Conservation (phyloP, 2,888 invertebrate species). For the Linyphia triangularis region DNA sequence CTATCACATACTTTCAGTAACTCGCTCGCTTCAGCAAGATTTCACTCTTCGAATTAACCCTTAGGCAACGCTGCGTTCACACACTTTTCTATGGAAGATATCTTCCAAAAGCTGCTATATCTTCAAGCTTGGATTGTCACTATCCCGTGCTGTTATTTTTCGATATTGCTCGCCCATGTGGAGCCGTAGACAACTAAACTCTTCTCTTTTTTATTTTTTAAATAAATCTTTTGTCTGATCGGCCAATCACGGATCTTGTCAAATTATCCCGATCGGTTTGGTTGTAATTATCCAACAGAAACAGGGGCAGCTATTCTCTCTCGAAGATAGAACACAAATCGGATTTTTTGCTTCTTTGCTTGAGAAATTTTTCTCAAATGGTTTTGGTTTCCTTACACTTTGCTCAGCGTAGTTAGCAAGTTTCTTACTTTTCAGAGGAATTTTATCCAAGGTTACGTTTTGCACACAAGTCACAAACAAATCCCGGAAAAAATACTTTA, state of each 20-base stretch:
- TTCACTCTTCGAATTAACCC: conserved; percentile 5
- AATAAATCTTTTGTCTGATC: not conserved
- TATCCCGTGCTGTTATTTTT: conserved; percentile 30
- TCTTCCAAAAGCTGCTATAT: conserved; percentile 3
- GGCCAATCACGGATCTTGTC: conserved; percentile 9
- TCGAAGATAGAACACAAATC: too few relatives aligned
- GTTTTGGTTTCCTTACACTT: too few relatives aligned
- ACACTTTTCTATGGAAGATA: conserved; percentile 2
- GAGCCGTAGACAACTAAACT: not conserved
- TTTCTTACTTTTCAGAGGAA: too few relatives aligned
- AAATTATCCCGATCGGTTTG: conserved; percentile 1
- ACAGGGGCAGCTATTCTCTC: too few relatives aligned
- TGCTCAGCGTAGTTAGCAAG: too few relatives aligned
- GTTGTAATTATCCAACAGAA: too few relatives aligned
- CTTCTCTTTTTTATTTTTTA: not conserved
- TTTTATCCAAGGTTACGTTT: too few relatives aligned
- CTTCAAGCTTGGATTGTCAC: conserved; percentile 67
- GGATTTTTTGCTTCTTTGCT: too few relatives aligned
- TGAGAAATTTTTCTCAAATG: too few relatives aligned
- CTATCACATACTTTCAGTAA: conserved; percentile 64
- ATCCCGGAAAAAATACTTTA: too few relatives aligned
- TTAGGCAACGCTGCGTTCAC: not conserved
- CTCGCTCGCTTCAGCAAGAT: conserved; percentile 51
- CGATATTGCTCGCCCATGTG: conserved; percentile 21
- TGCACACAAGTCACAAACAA: too few relatives aligned